Conservation (phyloP, 1,140 invertebrate species). For the Bombus confusus region DNA sequence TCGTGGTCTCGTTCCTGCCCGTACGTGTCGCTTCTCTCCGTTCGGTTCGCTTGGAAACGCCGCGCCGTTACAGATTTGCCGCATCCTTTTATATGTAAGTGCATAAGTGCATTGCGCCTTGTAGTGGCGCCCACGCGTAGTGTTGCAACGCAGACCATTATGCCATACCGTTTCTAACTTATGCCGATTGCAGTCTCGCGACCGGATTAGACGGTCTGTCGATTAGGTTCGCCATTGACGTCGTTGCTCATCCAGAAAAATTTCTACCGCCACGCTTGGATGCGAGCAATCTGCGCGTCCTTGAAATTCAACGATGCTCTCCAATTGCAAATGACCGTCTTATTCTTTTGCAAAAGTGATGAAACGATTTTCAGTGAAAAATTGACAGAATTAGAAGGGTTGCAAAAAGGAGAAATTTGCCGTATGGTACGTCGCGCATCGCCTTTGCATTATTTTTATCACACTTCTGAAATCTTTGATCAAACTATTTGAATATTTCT, state of each 20-base stretch:
- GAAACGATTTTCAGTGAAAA: background rate
- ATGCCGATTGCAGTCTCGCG: background rate
- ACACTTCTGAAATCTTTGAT: background rate
- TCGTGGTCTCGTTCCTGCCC: slow-evolving; percentile 3
- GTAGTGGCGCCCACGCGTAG: background rate
- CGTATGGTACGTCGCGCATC: background rate
- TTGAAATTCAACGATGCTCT: slow-evolving; percentile 22
- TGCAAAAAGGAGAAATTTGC: background rate
- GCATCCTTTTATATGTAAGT: slow-evolving; percentile 41
- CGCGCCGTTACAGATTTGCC: slow-evolving; percentile 23
- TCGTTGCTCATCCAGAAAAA: slow-evolving; percentile 13
- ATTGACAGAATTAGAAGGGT: background rate
- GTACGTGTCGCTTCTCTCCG: background rate
- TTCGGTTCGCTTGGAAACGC: slow-evolving; percentile 3
- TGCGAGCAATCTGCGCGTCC: background rate
- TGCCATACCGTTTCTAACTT: background rate
- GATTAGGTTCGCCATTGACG: background rate
- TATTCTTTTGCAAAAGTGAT: background rate
- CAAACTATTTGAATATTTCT: no score
- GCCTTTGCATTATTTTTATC: background rate
- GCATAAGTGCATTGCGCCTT: slow-evolving; percentile 32
- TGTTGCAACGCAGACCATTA: slow-evolving; percentile 15
- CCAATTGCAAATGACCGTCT: no score
- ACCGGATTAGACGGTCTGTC: background rate
- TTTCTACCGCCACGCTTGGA: background rate